phyloP scores from a whole-genome alignment of 2,888 invertebrate genomes.

The Phrixothrix hirtus region DNA sequence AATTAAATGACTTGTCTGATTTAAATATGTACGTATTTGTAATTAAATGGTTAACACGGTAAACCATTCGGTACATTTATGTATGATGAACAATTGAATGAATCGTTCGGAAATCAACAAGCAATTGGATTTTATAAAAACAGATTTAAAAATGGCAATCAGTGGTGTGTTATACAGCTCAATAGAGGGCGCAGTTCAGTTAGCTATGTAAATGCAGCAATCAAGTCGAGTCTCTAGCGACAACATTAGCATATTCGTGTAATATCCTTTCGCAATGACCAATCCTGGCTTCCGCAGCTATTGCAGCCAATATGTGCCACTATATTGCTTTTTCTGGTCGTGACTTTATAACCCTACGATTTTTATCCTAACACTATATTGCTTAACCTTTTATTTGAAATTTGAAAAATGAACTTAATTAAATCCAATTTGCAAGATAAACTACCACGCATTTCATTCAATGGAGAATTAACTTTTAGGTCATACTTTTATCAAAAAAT shows the following conservation, averaged over 20 bases:
- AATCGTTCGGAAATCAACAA: constrained; percentile 32
- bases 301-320: constrained; percentile 41
- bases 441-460: constrained; percentile 14
- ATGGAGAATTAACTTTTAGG: constrained; percentile 10
- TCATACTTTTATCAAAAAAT: constrained; percentile 5
- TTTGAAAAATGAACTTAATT: constrained; percentile 13
- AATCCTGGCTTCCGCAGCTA: constrained; percentile 40
- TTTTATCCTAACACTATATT: constrained; percentile 23
- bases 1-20: not conserved
- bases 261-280: constrained; percentile 44
- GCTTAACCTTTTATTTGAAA: constrained; percentile 8
- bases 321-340: constrained; percentile 33
- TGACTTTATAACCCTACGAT: constrained; percentile 27
- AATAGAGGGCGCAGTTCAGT: constrained; percentile 39
- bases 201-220: constrained; percentile 48
- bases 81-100: constrained; percentile 11
- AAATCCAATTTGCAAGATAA: constrained; percentile 15
- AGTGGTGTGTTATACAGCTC: constrained; percentile 34
- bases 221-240: constrained; percentile 44
- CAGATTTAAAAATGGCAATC: constrained; percentile 40
- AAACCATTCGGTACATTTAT: constrained; percentile 10
- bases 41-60: constrained; percentile 4
- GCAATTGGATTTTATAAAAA: constrained; percentile 39
- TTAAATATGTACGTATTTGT: constrained; percentile 2
- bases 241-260: constrained; percentile 46